Base-by-base conservation (phyloP, 2,888 invertebrate genomes). In the Nemoura dubitans region DNA sequence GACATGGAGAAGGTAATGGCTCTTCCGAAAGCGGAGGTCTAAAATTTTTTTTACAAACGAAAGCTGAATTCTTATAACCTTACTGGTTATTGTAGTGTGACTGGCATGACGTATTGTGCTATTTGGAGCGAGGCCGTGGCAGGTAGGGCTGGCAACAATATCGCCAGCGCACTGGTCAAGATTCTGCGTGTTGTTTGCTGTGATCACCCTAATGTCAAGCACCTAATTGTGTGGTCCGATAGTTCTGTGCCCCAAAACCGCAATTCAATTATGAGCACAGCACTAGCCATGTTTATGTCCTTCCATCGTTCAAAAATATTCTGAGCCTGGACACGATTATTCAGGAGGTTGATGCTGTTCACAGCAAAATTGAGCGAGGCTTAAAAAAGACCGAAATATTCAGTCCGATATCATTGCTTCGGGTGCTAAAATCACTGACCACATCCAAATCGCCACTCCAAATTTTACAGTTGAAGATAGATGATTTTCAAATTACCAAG, bases 401-500 rank as follows among this genome's bases (percentile, higher is more conserved):
- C n/a, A 36, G 36, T 36, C 82, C 82, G 16, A 10, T 82, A 1
- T 36, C 82, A 6, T 36, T 82, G 36, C 42, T 82, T 21, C 30
- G 82, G 30, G 14, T 16, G 2, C 26, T 82, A 3, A 82, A n/a
- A 36, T 16, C 26, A 28, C 16, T 30, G 29, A 30, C n/a, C 30
- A 16, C 80, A 26, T 26, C n/a, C 16, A 82, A 42, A 16, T 28
- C n/a, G 1, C 30, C 82, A 7, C 7, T 82, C 5, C 29, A 82
- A 29, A 16, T 82, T n/a, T 29, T 82, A 7, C 82, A 82, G 42
- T 29, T 82, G 82, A 82, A 42, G 26, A n/a, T 2, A 3, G 7
- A 16, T 30, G 82, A 82, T 42, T 82, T 82, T 90, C 93, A 96
- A 88, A 97, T 97, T 90, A 36, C 36, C 82, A 82, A 36, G 82